Base-by-base conservation (phyloP, 2,888 invertebrate genomes). In the Falcaria lacertinaria region DNA sequence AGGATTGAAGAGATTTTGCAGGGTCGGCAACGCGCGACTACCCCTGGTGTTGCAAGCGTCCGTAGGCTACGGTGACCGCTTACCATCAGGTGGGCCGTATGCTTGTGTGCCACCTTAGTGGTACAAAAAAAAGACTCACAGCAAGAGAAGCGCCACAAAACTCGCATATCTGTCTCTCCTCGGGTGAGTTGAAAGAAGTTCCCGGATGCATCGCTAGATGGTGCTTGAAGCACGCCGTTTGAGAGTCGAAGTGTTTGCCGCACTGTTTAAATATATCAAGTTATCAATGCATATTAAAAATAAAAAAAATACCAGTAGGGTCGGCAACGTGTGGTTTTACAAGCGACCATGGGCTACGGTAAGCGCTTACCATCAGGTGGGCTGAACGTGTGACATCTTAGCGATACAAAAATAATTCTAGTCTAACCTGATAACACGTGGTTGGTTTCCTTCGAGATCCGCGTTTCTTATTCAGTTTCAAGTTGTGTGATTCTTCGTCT, bases 111-210 rank as follows among this genome's bases (percentile, higher is more conserved):
- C 19, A 6, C 4, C 19, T 3, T 19, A 6, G 6, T 3, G 19
- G 6, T 19, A 19, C 6, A 19, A 28, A 11, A 11, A 28, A 11
- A 3, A 11, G 3, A 28, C 28, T 28, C 11, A 68, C 69, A 15
- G 69, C 67, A 3, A 70, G 54, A 5, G 64, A 64, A 1, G 63
- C 69, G 1, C 70, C 70, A 43, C 80, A 80, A 1, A 80, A 64
- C 48, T 80, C 80, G 41, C 80, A 80, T 28, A 80, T 74, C 42
- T 76, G 70, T 0, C 74, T 44, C 50, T 60, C 60, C 19, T 57
- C 54, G 14, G 63, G 58, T 2, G 69, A 59, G 47, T 60, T 64
- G 58, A 73, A 69, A 0, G 74, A 69, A 2, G 69, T 67, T 4
- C 73, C 54, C 8, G 72, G 69, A n/a, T 73, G 73, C 13, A 53